Conservation (phyloP, 2,888 invertebrate species). For the Eumacrocentrus americanus region DNA sequence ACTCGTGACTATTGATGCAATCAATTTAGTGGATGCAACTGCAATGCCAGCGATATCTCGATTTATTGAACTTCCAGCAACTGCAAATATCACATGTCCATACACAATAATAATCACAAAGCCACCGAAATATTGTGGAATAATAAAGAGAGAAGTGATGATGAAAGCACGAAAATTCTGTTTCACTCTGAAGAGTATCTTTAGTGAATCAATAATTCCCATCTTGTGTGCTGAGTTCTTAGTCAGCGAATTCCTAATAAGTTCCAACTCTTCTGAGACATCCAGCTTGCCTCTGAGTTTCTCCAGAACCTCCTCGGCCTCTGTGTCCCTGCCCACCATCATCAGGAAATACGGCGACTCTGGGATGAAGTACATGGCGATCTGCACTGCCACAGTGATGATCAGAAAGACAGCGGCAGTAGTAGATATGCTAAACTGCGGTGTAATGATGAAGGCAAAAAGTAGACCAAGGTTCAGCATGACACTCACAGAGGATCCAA, state of each 20-base stretch:
- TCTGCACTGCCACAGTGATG: slow-evolving; percentile 52
- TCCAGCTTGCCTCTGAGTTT: slow-evolving; percentile 61
- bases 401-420: slow-evolving; percentile 48
- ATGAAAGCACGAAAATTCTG: slow-evolving; percentile 58
- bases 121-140: slow-evolving; percentile 63
- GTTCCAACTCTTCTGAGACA: slow-evolving; percentile 64
- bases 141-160: slow-evolving; percentile 58
- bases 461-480: slow-evolving; percentile 60
- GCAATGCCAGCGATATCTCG: slow-evolving; percentile 45
- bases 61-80: slow-evolving; percentile 39
- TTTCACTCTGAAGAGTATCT: slow-evolving; percentile 41
- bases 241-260: slow-evolving; percentile 34
- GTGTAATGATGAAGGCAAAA: slow-evolving; percentile 44
- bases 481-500: slow-evolving; percentile 67
- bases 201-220: slow-evolving; percentile 33
- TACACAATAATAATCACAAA: slow-evolving; percentile 53
- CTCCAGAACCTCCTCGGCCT: slow-evolving; percentile 59
- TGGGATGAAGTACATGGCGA: slow-evolving; percentile 60
- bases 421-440: slow-evolving; percentile 42
- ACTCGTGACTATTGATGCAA: slow-evolving; percentile 50
- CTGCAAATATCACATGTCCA: slow-evolving; percentile 60
- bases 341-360: slow-evolving; percentile 63
- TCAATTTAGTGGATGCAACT: slow-evolving; percentile 45
- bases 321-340: slow-evolving; percentile 49
- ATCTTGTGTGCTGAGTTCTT: background rate